Percentiles rank a stretch among this genome's conserved stretches.
phyloP scores from a whole-genome alignment of 2,888 invertebrate genomes.

The Aquatica leii region DNA sequence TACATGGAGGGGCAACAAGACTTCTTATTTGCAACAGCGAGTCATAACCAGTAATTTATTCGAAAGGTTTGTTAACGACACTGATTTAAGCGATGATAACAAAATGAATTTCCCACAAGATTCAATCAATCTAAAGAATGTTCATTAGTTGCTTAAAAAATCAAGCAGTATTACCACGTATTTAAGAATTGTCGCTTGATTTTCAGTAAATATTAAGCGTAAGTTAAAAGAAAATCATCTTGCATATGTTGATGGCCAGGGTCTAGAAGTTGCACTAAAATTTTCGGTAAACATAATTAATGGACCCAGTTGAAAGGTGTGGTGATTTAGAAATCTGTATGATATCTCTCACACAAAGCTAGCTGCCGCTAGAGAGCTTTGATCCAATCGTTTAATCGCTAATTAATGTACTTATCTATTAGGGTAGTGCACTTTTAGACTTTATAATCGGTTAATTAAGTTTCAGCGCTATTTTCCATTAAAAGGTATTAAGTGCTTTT shows the following conservation, averaged over 20 bases:
- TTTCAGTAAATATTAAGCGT: constrained; percentile 22
- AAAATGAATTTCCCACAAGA: constrained; percentile 27
- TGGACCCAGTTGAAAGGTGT: constrained; percentile 40
- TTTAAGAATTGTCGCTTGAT: constrained; percentile 17
- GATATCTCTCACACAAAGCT: constrained; percentile 40
- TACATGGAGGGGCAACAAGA: constrained; percentile 25
- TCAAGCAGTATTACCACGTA: too few relatives aligned
- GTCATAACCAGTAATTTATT: constrained; percentile 30
- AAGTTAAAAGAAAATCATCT: constrained; percentile 23
- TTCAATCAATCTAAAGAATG: constrained; percentile 19
- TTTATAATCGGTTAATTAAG: constrained; percentile 2
- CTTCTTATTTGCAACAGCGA: constrained; percentile 28
- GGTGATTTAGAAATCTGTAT: constrained; percentile 42
- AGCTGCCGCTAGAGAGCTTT: constrained; percentile 41
- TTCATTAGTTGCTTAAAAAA: too few relatives aligned
- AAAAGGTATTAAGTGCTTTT: too few relatives aligned
- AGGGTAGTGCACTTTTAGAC: constrained; percentile 3
- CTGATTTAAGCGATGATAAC: constrained; percentile 26
- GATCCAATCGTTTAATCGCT: constrained; percentile 43
- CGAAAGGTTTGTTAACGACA: constrained; percentile 31
- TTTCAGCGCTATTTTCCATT: background rate
- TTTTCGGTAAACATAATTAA: constrained; percentile 37
- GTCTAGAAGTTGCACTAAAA: constrained; percentile 23
- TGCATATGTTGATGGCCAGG: constrained; percentile 18
- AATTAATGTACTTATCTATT: constrained; percentile 26